phyloP scores from a whole-genome alignment of 2,888 invertebrate species.

The Pandemis cinnamomeana region DNA sequence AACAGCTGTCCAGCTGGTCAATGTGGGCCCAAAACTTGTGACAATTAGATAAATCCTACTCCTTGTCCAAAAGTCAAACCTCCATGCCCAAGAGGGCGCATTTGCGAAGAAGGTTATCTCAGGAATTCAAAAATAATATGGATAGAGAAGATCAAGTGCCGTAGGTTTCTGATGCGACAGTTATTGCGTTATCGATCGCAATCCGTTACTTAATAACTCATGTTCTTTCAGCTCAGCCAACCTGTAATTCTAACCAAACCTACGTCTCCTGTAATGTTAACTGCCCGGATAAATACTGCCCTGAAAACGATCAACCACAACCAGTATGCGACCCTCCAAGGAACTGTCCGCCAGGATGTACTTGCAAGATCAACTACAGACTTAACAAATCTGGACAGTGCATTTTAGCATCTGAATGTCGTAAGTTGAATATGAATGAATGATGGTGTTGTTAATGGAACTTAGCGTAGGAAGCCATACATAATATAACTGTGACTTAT shows the following conservation, averaged over 20 bases:
- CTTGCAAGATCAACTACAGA: conserved; percentile 42
- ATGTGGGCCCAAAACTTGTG: conserved; percentile 30
- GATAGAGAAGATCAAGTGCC: conserved; percentile 26
- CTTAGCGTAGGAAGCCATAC: neutral
- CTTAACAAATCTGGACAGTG: conserved; percentile 36
- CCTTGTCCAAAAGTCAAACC: conserved; percentile 27
- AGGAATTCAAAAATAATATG: conserved; percentile 29
- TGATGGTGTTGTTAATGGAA: neutral
- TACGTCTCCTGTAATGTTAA: conserved; percentile 36
- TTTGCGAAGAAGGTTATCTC: conserved; percentile 34
- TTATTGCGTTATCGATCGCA: neutral
- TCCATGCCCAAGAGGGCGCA: conserved; percentile 33
- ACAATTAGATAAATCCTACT: conserved; percentile 21
- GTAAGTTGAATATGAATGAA: conserved; percentile 26
- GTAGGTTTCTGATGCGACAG: conserved; percentile 20
- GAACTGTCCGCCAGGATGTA: conserved; percentile 37
- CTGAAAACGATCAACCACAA: conserved; percentile 35
- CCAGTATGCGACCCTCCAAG: conserved; percentile 40
- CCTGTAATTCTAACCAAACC: conserved; percentile 40
- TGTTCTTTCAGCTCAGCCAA: conserved; percentile 28
- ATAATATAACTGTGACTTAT: neutral
- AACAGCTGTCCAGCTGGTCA: conserved; percentile 26
- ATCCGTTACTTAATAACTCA: neutral
- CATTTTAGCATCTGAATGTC: conserved; percentile 41
- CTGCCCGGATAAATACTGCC: conserved; percentile 38